A percentile compares a stretch with the other conserved stretches of the same genome.
Evolutionary conservation across 2,113 vertebrate genomes (phyloP).

Genomic region (Gopherus evgoodei): DNA sequence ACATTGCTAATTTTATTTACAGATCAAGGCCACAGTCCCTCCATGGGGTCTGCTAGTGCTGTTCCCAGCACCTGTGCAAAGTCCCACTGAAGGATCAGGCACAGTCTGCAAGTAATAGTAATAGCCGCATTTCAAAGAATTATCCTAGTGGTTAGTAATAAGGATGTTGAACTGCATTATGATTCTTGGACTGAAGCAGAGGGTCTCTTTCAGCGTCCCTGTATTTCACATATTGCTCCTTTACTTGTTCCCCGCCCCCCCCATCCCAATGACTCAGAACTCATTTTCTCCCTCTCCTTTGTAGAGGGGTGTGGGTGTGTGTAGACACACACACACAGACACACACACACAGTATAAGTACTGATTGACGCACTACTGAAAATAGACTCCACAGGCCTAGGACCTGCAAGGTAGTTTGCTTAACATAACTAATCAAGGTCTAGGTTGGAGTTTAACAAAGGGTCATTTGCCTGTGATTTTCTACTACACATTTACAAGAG

Average conservation of each 20-base stretch:
- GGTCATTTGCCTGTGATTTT: background rate
- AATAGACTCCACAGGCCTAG: background rate
- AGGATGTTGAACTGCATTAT: background rate
- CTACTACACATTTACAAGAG: background rate
- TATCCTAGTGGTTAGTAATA: background rate
- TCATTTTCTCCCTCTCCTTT: background rate
- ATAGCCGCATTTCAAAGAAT: background rate
- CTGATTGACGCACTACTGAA: background rate
- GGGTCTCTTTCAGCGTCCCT: background rate
- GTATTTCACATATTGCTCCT: conserved; percentile 2
- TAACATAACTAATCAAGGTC: background rate
- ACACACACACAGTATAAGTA: background rate
- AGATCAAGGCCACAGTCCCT: background rate
- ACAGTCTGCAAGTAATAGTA: background rate
- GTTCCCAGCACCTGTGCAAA: background rate
- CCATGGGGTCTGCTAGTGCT: background rate
- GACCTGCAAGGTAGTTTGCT: background rate
- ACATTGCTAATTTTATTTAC: background rate
- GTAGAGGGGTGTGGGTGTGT: no score
- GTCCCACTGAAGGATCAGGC: background rate
- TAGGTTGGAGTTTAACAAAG: background rate
- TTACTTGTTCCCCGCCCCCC: background rate
- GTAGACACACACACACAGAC: no score
- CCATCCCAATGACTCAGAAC: background rate
- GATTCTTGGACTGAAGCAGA: conserved; percentile 8